Conservation (phyloP, 2,888 invertebrate species). For the Chaetoderma sp. region DNA sequence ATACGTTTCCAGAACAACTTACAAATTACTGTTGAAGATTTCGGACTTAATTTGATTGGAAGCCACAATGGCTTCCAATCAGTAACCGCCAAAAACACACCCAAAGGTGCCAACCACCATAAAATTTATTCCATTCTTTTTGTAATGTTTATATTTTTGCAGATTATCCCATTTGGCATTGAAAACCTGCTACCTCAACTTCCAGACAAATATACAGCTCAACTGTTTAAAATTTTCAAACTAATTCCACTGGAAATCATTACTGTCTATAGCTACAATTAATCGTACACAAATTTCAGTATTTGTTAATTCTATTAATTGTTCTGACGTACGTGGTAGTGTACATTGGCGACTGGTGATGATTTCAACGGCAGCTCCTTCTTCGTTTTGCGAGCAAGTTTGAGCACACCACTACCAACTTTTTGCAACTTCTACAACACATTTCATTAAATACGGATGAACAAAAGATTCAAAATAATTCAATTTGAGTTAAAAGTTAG, state of each 20-base stretch:
- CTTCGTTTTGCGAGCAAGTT: conserved; percentile 88
- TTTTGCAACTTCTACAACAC: conserved; percentile 85
- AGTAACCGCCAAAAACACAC: no score
- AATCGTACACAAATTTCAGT: no score
- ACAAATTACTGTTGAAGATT: background rate
- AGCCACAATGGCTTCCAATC: no score
- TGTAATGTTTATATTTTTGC: no score
- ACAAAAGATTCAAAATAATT: background rate
- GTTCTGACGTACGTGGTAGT: conserved; percentile 50
- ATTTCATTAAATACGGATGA: conserved; percentile 5
- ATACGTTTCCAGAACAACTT: background rate
- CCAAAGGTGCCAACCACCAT: no score
- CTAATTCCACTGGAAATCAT: no score
- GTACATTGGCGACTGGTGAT: conserved; percentile 59
- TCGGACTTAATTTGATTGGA: no score
- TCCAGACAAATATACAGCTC: background rate
- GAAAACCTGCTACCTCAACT: background rate
- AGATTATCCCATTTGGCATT: no score
- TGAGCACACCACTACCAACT: conserved; percentile 86
- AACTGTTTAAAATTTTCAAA: no score
- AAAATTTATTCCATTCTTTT: no score
- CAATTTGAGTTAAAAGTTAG: background rate
- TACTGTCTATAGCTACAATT: no score
- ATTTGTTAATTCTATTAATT: no score
- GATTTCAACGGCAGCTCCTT: conserved; percentile 75